Evolutionary conservation across 2,797 vertebrate species (phyloP).

Genomic region (Oreortyx pictus): DNA sequence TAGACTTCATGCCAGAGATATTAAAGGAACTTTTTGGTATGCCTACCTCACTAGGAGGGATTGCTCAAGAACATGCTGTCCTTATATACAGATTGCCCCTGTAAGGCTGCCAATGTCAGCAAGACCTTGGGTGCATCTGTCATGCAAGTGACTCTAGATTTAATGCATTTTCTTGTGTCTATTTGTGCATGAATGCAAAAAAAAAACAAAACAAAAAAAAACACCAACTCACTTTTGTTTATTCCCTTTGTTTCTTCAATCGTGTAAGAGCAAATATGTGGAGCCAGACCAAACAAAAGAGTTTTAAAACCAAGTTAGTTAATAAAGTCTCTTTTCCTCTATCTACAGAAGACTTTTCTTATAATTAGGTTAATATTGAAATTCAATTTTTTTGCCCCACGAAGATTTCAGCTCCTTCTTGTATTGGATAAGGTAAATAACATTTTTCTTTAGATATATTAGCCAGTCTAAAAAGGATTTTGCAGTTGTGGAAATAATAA

Average conservation of each 20-base stretch:
- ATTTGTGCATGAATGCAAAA: neutral
- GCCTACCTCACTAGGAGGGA: constrained; percentile 18
- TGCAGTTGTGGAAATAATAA: neutral
- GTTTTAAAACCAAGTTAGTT: neutral
- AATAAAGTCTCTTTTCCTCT: neutral
- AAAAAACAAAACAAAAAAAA: neutral
- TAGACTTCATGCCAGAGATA: constrained; percentile 9
- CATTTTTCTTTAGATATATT: neutral
- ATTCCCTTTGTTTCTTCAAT: neutral
- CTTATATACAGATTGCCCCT: constrained; percentile 31
- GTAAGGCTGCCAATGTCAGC: constrained; percentile 66
- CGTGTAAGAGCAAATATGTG: neutral
- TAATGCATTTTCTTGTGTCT: neutral
- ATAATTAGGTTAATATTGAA: neutral
- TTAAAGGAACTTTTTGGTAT: constrained; percentile 34
- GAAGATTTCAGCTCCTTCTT: neutral
- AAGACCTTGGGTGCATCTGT: constrained; percentile 69
- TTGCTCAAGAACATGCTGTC: constrained; percentile 33
- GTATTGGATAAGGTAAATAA: neutral
- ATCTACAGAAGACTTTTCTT: neutral
- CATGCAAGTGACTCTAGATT: neutral
- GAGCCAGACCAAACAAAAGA: neutral
- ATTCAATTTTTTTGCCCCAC: neutral
- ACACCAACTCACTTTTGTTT: neutral
- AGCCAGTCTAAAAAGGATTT: neutral